Conservation (phyloP, 2,797 vertebrate species). For the Macropodus opercularis region DNA sequence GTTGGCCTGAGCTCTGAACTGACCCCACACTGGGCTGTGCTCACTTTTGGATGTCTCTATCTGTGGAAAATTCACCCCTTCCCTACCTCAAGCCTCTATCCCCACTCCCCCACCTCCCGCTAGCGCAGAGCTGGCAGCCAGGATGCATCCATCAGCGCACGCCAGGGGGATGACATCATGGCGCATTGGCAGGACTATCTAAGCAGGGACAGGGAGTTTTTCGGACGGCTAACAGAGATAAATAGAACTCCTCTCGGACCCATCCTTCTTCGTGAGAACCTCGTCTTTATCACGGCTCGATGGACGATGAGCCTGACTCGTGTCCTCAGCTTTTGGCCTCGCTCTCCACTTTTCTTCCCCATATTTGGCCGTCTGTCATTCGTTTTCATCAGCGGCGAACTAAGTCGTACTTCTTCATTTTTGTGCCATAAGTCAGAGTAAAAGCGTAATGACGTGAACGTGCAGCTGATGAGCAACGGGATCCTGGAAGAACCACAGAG, state of each 20-base stretch:
- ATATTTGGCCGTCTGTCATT: constrained; percentile 27
- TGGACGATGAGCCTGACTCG: constrained; percentile 36
- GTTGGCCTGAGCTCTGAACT: constrained; percentile 44
- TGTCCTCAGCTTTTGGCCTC: constrained; percentile 50
- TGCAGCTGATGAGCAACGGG: constrained; percentile 19
- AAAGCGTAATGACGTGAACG: constrained; percentile 42
- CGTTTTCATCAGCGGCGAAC: constrained; percentile 49
- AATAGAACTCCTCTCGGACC: constrained; percentile 73
- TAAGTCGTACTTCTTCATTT: constrained; percentile 16
- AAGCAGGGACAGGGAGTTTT: constrained; percentile 73
- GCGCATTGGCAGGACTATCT: constrained; percentile 80
- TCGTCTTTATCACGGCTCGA: constrained; percentile 66
- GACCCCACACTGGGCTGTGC: constrained; percentile 65
- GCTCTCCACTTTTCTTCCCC: constrained; percentile 16
- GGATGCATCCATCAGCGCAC: constrained; percentile 80
- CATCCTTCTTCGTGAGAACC: constrained; percentile 76
- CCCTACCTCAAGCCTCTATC: constrained; percentile 45
- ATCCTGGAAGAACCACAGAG: constrained; percentile 21
- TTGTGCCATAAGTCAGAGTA: constrained; percentile 29
- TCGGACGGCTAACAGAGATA: constrained; percentile 76
- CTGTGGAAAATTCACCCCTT: constrained; percentile 66
- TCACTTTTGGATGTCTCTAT: constrained; percentile 78
- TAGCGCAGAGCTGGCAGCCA: constrained; percentile 68
- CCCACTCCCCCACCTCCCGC: constrained; percentile 50
- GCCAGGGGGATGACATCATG: constrained; percentile 82